These are phyloP conservation scores for Brachypterus glaber DNA, from an alignment of 2,888 invertebrate genomes.

Conservation along the genomic window DNA sequence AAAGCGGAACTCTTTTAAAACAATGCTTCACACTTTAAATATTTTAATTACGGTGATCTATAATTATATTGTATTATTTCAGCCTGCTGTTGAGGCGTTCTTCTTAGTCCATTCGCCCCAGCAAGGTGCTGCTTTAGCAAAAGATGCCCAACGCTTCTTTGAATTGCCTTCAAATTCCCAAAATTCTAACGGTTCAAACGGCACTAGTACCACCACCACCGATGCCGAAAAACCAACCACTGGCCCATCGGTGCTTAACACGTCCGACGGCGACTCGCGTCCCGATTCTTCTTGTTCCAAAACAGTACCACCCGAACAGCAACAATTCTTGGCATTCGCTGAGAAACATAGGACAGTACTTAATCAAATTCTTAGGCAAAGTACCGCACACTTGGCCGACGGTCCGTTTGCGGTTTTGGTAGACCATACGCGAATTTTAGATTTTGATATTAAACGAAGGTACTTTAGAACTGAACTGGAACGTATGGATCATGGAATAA, in stretches of 20 bases:
- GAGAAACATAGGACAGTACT: conserved; percentile 81
- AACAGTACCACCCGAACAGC: conserved; percentile 46
- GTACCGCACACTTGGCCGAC: conserved; percentile 66
- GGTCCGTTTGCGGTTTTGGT: conserved; percentile 83
- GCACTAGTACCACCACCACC: neutral
- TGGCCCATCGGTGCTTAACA: neutral
- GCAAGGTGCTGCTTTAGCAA: conserved; percentile 37
- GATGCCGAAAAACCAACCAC: neutral
- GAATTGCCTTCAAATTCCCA: no score
- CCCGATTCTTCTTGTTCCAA: conserved; percentile 14
- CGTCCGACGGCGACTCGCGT: neutral
- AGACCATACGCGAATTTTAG: conserved; percentile 76
- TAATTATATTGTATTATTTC: conserved; percentile 18
- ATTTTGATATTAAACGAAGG: conserved; percentile 81
- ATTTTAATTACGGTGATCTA: no score
- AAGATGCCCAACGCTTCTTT: conserved; percentile 13
- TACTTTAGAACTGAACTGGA: conserved; percentile 83
- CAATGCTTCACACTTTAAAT: no score
- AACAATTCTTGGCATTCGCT: conserved; percentile 73
- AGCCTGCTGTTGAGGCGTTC: conserved; percentile 83
- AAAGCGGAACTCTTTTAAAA: no score
- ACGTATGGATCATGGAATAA: conserved; percentile 66
- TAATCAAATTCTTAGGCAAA: conserved; percentile 80
- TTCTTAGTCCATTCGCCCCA: conserved; percentile 74
- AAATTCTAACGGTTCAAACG: neutral